Conservation (phyloP, 2,888 invertebrate species). For the Theretra japonica region DNA sequence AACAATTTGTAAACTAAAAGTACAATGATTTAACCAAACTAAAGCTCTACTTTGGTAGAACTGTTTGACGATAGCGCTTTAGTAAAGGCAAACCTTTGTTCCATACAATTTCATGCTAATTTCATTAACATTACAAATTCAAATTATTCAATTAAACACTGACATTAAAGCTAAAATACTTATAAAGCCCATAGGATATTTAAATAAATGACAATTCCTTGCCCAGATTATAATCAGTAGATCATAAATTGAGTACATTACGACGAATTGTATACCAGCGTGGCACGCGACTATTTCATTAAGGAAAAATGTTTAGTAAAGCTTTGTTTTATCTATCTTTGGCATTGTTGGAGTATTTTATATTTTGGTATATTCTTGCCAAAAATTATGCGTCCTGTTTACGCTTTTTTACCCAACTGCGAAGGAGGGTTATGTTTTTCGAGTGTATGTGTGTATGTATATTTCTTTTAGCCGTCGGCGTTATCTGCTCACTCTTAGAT, state of each 20-base stretch:
- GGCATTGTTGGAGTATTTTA: not conserved
- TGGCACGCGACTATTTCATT: constrained; percentile 22
- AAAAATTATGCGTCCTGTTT: too few species aligned
- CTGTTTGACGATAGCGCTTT: too few species aligned
- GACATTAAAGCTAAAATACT: not conserved
- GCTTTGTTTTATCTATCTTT: not conserved
- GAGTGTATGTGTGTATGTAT: too few species aligned
- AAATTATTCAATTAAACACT: not conserved
- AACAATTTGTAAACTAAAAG: too few species aligned
- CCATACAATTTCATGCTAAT: not conserved
- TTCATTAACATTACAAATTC: not conserved
- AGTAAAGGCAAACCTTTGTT: too few species aligned
- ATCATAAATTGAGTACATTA: constrained; percentile 4
- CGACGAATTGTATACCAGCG: not conserved
- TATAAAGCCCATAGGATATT: not conserved
- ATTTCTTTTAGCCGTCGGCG: too few species aligned
- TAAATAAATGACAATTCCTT: constrained; percentile 10
- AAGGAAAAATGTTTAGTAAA: not conserved
- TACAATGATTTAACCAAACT: too few species aligned
- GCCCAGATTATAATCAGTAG: constrained; percentile 13
- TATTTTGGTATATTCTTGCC: not conserved
- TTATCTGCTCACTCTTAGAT: too few species aligned
- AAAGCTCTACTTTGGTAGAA: too few species aligned
- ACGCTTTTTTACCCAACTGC: too few species aligned
- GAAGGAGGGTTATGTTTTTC: too few species aligned